Evolutionary conservation across 2,113 vertebrate genomes (phyloP).

Genomic region (Menidia beryllina): DNA sequence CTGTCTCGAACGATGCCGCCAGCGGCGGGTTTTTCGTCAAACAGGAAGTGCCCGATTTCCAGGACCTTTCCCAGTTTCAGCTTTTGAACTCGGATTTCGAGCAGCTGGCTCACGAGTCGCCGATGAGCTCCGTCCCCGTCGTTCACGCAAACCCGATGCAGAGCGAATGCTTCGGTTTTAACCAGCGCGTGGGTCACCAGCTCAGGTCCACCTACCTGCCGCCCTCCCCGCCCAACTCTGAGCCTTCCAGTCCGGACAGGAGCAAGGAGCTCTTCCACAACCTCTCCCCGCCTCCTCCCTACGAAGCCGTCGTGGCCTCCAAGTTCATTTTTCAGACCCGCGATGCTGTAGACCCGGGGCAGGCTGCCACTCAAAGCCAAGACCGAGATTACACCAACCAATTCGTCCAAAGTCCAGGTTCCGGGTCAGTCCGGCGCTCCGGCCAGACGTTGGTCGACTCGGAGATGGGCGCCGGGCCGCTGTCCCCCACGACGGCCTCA

Average conservation of each 20-base stretch:
- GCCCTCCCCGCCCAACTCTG: conserved; percentile 94
- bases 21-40: conserved; percentile 90
- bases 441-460: conserved; percentile 79
- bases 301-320: conserved; percentile 93
- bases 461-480: conserved; percentile 71
- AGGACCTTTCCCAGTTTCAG: conserved; percentile 92
- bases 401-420: conserved; percentile 28
- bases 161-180: conserved; percentile 83
- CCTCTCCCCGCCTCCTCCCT: conserved; percentile 92
- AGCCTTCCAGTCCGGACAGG: conserved; percentile 93
- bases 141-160: conserved; percentile 82
- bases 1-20: conserved; percentile 80
- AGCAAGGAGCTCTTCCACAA: conserved; percentile 92
- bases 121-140: conserved; percentile 84
- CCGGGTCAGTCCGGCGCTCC: conserved; percentile 77
- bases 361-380: conserved; percentile 26
- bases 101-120: conserved; percentile 82
- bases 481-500: conserved; percentile 83
- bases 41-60: conserved; percentile 92
- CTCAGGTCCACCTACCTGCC: conserved; percentile 90
- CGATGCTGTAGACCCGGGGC: conserved; percentile 17
- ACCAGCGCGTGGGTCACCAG: conserved; percentile 79
- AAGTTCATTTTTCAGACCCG: conserved; percentile 88
- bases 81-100: conserved; percentile 93
- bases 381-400: conserved; percentile 27